Percentiles rank a stretch among this genome's conserved stretches.
phyloP scores from a whole-genome alignment of 92 coral and sea anemone species.

The Zoanthus solanderi region DNA sequence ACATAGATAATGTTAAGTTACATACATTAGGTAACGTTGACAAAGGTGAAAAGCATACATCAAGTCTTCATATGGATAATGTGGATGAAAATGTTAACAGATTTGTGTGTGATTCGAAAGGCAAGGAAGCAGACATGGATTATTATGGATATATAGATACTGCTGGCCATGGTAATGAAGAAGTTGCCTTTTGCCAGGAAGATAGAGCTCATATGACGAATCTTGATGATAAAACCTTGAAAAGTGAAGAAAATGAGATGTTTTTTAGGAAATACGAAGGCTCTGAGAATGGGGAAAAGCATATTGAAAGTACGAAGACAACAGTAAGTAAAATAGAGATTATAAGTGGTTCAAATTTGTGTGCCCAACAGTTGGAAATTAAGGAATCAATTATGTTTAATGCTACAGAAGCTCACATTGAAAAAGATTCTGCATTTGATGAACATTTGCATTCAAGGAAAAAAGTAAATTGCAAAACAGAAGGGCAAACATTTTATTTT shows the following conservation, averaged over 20 bases:
- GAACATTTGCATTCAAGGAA: neutral
- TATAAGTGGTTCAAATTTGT: neutral
- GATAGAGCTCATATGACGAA: neutral
- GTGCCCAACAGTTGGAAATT: neutral
- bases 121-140: neutral
- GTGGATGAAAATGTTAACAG: neutral
- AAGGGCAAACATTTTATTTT: neutral
- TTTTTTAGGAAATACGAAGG: conserved; percentile 20
- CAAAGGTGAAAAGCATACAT: neutral
- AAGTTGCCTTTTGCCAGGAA: neutral
- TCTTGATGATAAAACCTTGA: neutral
- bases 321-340: neutral
- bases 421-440: neutral
- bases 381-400: neutral
- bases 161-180: neutral
- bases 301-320: neutral
- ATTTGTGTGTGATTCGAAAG: neutral
- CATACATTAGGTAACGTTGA: neutral
- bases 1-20: neutral
- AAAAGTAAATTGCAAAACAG: neutral
- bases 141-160: neutral
- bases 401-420: neutral
- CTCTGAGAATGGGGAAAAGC: neutral
- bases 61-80: neutral
- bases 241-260: conserved; percentile 11